phyloP scores from a whole-genome alignment of 2,888 invertebrate genomes.

The Tuta absoluta region DNA sequence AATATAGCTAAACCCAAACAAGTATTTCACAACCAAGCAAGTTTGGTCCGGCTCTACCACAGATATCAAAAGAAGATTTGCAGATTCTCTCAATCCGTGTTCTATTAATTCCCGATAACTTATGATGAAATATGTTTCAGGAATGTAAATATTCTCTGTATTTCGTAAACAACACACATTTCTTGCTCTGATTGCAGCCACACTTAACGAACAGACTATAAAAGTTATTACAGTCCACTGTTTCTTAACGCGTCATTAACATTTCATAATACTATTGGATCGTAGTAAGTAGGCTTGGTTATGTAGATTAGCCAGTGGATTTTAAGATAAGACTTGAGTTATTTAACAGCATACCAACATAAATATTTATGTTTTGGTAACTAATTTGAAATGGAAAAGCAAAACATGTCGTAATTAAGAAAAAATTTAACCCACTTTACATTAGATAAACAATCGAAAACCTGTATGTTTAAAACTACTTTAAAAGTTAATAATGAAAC shows the following conservation, averaged over 20 bases:
- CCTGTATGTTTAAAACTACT: too few relatives aligned
- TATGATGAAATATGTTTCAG: too few relatives aligned
- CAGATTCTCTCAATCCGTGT: too few relatives aligned
- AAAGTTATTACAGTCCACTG: conserved; percentile 32
- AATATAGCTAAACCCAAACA: too few relatives aligned
- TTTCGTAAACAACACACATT: neutral
- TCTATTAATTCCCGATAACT: too few relatives aligned
- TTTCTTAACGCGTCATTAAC: conserved; percentile 43
- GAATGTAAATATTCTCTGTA: too few relatives aligned
- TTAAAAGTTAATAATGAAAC: too few relatives aligned
- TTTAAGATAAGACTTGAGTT: neutral
- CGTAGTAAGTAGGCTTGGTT: neutral
- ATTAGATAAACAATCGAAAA: too few relatives aligned
- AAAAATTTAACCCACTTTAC: too few relatives aligned
- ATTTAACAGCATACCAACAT: neutral
- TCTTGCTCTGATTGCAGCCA: conserved; percentile 1
- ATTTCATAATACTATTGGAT: conserved; percentile 42
- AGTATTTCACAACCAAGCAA: too few relatives aligned
- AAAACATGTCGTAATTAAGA: neutral
- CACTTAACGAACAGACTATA: conserved; percentile 18
- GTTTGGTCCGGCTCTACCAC: too few relatives aligned
- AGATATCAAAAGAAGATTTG: too few relatives aligned
- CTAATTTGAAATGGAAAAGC: neutral
- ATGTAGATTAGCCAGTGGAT: neutral
- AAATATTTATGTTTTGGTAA: neutral